These are phyloP conservation scores for Sebastes glaucus DNA, from an alignment of 2,797 vertebrate genomes.

Conservation along the genomic window DNA sequence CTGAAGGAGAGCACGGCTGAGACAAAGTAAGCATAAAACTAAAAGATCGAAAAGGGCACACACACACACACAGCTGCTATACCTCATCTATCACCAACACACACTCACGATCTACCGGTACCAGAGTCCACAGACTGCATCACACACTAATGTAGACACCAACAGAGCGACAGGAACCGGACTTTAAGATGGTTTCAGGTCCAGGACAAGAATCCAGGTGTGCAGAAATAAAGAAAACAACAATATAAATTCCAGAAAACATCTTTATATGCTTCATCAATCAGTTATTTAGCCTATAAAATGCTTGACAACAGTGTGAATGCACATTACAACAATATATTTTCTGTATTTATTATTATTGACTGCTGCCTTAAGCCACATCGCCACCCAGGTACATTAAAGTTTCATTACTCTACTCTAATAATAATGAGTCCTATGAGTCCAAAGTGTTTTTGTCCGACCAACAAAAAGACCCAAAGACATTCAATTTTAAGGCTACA, in stretches of 20 bases:
- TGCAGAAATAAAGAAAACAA: neutral
- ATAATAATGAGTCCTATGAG: neutral
- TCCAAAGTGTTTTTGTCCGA: neutral
- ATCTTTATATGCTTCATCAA: neutral
- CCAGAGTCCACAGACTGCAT: neutral
- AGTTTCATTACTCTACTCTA: neutral
- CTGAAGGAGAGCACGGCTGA: constrained; percentile 41
- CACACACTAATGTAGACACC: constrained; percentile 7
- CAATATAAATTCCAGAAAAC: neutral
- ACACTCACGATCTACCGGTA: neutral
- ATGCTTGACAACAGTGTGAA: neutral
- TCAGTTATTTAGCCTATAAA: neutral
- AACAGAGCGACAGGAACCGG: neutral
- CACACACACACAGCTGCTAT: neutral
- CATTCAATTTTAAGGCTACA: too few relatives aligned
- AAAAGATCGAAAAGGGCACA: constrained; percentile 30
- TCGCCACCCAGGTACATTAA: neutral
- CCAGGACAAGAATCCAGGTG: neutral
- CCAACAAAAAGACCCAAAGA: too few relatives aligned
- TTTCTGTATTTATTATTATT: neutral
- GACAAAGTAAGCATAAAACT: constrained; percentile 47
- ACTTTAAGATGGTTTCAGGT: neutral
- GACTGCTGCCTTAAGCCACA: neutral
- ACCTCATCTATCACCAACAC: constrained; percentile 27
- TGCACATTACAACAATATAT: neutral